phyloP scores from a whole-genome alignment of 2,113 vertebrate genomes.

The Rhinichthys klamathensis region DNA sequence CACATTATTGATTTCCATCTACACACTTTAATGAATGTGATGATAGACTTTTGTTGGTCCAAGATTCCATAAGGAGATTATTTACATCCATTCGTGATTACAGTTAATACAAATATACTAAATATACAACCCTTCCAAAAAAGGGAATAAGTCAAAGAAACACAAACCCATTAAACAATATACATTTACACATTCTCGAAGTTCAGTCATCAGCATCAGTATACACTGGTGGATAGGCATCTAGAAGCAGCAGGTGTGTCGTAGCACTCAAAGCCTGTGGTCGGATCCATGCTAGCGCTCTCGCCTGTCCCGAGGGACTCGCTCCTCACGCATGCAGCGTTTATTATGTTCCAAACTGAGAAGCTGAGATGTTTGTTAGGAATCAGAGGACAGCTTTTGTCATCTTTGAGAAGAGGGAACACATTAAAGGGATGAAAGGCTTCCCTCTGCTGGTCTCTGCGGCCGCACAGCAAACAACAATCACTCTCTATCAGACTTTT shows the following conservation, averaged over 20 bases:
- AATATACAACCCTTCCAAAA: background rate
- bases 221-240: constrained; percentile 45
- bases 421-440: constrained; percentile 67
- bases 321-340: background rate
- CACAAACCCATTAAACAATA: constrained; percentile 38
- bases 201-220: background rate
- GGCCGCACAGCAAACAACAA: constrained; percentile 65
- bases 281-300: background rate
- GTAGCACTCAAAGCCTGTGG: constrained; percentile 48
- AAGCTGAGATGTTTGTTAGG: constrained; percentile 26
- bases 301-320: background rate
- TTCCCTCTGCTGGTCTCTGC: constrained; percentile 62
- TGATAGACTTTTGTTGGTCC: constrained; percentile 33
- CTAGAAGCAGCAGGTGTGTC: constrained; percentile 65
- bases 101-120: constrained; percentile 34
- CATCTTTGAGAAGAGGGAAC: constrained; percentile 60
- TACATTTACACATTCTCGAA: constrained; percentile 27
- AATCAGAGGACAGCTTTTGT: constrained; percentile 35
- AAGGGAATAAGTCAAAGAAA: constrained; percentile 12
- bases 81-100: constrained; percentile 31
- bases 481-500: constrained; percentile 31
- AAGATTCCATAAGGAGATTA: constrained; percentile 19
- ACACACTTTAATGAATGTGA: background rate
- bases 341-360: constrained; percentile 44
- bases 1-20: background rate